phyloP scores from a whole-genome alignment of 2,888 invertebrate species.

The Amphipoea lucens region DNA sequence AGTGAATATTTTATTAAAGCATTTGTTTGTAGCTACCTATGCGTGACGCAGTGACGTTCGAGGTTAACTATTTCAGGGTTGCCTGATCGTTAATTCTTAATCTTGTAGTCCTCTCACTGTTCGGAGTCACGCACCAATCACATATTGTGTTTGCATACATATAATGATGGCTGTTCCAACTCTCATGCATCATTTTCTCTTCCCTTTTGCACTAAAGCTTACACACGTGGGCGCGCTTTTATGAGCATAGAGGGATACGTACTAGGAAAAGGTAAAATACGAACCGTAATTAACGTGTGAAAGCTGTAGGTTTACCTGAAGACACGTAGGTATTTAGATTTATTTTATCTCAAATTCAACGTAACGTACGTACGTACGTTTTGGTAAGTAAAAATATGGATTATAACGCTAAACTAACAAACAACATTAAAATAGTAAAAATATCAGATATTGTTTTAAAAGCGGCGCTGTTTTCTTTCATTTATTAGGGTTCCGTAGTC shows the following conservation, averaged over 20 bases:
- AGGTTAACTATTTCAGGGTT: constrained; percentile 85
- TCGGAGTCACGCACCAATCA: constrained; percentile 80
- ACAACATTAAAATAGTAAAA: constrained; percentile 24
- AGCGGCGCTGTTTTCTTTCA: constrained; percentile 48
- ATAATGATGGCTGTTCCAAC: constrained; percentile 48
- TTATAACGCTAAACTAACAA: constrained; percentile 24
- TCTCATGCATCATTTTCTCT: constrained; percentile 15
- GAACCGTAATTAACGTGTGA: neutral
- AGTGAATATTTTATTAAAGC: constrained; percentile 86
- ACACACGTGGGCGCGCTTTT: neutral
- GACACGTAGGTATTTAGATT: neutral
- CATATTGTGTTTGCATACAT: constrained; percentile 71
- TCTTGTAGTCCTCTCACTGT: constrained; percentile 79
- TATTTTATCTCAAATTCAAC: neutral
- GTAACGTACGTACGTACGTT: neutral
- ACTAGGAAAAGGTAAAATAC: neutral
- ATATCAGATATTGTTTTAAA: constrained; percentile 34
- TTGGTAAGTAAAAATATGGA: constrained; percentile 18
- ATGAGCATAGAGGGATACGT: neutral
- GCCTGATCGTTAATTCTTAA: constrained; percentile 83
- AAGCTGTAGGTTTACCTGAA: neutral
- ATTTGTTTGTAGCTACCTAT: constrained; percentile 76
- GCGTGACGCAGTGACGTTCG: constrained; percentile 83
- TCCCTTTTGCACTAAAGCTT: constrained; percentile 4
- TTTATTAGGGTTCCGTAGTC: too few relatives aligned